Evolutionary conservation across 2,797 vertebrate species (phyloP), one percentile per base, ranked within the genome.

Genomic region (Neosilurus mollespiculum): DNA sequence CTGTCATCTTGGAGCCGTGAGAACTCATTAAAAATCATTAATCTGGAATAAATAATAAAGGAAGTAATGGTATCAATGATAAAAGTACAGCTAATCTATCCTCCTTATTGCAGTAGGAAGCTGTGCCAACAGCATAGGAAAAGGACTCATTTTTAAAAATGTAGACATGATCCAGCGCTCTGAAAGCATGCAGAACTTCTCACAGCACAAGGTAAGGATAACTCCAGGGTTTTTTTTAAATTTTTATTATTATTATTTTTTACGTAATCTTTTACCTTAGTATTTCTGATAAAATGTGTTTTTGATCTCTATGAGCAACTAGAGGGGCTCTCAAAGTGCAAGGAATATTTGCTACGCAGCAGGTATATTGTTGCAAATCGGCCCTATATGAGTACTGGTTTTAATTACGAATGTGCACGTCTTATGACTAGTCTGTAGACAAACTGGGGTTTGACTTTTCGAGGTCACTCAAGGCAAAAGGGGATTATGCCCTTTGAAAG

Each of bases 161-260:
- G 3, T 51, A 66, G 24, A 69, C 20, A 78, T 85, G 75, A 75
- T 82, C 10, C 70, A n/a, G 2, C 80, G 16, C 18, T 26, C 64
- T 56, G 83, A 43, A 2, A 22, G n/a, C 0, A 0, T 12, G 0
- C 85, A 90, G 6, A 18, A 83, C 1, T 54, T 89, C 26, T 86
- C 77, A 0, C 78, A 76, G 5, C 89, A 91, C 54, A 92, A 91
- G 90, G 93, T 94, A n/a, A 49, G 82, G 58, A 20, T 69, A 70
- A 78, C n/a, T 62, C n/a, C 24, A 20, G 20, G 14, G 53, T 62
- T 62, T 77, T 77, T 77, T 77, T 24, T 14, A 30, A 30, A 30
- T 30, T 30, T 30, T 30, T 30, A 2, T 30, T n/a, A n/a, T n/a
- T n/a, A n/a, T n/a, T n/a, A n/a, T 77, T 77, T n/a, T 77, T 26